Evolutionary conservation across 2,888 invertebrate genomes (phyloP).

Genomic region (Melieria picta): DNA sequence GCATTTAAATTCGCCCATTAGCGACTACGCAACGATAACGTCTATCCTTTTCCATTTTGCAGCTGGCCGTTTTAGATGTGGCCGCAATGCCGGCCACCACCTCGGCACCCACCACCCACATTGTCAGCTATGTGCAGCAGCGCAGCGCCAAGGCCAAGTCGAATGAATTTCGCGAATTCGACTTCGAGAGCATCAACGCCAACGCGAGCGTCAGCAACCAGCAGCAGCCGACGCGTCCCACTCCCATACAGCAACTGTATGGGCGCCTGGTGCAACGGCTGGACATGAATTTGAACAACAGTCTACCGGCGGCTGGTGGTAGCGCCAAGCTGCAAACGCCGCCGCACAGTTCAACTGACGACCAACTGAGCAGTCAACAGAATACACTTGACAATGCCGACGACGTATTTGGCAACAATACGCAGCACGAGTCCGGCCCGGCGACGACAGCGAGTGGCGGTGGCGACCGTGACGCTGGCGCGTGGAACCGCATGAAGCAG

Average conservation of each 20-base stretch:
- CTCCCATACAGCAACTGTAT: constrained; percentile 46
- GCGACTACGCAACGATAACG: too few relatives aligned
- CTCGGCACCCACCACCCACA: constrained; percentile 45
- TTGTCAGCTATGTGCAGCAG: constrained; percentile 53
- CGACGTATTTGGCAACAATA: constrained; percentile 45
- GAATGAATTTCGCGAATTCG: constrained; percentile 49
- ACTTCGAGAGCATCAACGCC: constrained; percentile 49
- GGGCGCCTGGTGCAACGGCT: constrained; percentile 49
- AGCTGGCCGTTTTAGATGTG: constrained; percentile 7
- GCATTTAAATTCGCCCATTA: constrained; percentile 13
- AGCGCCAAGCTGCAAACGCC: constrained; percentile 21
- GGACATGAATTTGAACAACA: constrained; percentile 44
- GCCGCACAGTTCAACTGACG: constrained; percentile 46
- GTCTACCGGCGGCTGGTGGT: constrained; percentile 12
- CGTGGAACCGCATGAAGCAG: constrained; percentile 56
- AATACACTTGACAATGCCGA: constrained; percentile 50
- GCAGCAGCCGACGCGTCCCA: constrained; percentile 43
- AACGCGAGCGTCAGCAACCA: constrained; percentile 37
- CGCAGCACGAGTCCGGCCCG: constrained; percentile 52
- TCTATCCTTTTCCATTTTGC: not conserved
- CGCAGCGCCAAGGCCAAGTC: constrained; percentile 37
- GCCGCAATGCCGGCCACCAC: constrained; percentile 38
- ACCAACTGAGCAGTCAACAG: constrained; percentile 44
- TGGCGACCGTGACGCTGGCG: constrained; percentile 36
- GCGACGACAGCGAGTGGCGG: constrained; percentile 15